Evolutionary conservation across 2,888 invertebrate genomes (phyloP), one percentile per base, ranked within the genome.

Genomic region (Tillus elongatus): DNA sequence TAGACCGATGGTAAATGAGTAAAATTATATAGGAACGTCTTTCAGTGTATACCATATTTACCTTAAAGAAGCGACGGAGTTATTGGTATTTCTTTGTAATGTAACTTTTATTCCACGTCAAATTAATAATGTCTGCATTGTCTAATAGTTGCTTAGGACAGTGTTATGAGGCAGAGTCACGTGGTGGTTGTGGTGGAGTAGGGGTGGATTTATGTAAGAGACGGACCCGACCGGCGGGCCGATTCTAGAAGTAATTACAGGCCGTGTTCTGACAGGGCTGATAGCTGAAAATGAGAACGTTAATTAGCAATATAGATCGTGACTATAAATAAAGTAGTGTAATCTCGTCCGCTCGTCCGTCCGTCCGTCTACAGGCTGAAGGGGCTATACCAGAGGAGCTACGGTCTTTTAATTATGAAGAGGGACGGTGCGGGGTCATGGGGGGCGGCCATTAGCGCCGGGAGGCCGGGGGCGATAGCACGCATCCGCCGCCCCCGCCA

Each of bases 231-330:
- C 24, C 24, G 24, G 24, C 24, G 24, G n/a, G 24, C 44, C 44
- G 42, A 44, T 41, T 42, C 41, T 14, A 36, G 44, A n/a, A 46
- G 52, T 53, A 56, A 57, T 56, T 53, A 53, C 55, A 49, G 50
- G 36, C 44, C 42, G 46, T 41, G 46, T 51, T 50, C 53, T 58
- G 57, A 57, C 61, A 54, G 53, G 37, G 49, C 51, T 55, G 58
- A 58, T 59, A 56, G 54, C 54, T 59, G 58, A 57, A 59, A 61
- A 60, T 56, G 60, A 59, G 58, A 59, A 56, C 61, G 60, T 62
- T 64, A 63, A 64, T 63, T 63, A 63, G 62, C 62, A 62, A 63
- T 63, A 63, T 60, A 64, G 63, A 63, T 63, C 63, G 64, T 64
- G 63, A 64, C 63, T 61, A 63, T 63, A 63, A 63, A 63, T 63